Conservation (phyloP, 2,888 invertebrate species). For the Mimas tiliae region DNA sequence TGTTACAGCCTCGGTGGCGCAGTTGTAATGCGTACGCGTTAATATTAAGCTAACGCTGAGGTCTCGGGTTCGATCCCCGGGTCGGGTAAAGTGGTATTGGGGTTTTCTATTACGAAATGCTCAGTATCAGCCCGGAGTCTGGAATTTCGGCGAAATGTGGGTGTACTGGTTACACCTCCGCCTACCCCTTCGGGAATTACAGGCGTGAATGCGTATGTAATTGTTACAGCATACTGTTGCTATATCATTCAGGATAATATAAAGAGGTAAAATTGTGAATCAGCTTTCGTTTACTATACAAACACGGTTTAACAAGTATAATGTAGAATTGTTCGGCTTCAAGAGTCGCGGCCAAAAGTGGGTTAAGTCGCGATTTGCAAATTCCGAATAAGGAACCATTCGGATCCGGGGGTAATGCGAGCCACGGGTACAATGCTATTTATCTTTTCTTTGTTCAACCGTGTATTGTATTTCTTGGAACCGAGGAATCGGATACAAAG, state of each 20-base stretch:
- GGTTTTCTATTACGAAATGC: no score
- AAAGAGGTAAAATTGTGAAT: constrained; percentile 12
- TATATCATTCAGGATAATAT: not conserved
- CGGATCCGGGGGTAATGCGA: constrained; percentile 40
- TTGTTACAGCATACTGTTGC: not conserved
- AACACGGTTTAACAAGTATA: constrained; percentile 37
- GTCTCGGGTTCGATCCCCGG: no score
- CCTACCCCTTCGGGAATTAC: no score
- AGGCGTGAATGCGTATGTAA: no score
- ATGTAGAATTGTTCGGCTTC: constrained; percentile 25
- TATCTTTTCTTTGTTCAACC: constrained; percentile 36
- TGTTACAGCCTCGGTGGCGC: no score
- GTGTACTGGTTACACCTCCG: no score
- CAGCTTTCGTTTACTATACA: constrained; percentile 28
- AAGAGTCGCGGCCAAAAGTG: constrained; percentile 37
- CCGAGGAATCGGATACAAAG: constrained; percentile 25
- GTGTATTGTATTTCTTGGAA: constrained; percentile 30
- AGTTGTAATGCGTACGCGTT: no score
- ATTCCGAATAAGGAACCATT: constrained; percentile 43
- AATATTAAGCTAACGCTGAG: no score
- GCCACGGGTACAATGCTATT: constrained; percentile 36
- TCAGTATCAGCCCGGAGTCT: no score
- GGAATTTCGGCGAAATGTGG: no score
- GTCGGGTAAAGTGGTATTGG: no score
- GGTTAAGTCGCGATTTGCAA: constrained; percentile 57